Evolutionary conservation across 2,888 invertebrate genomes (phyloP).

Genomic region (Smittia aterrima): DNA sequence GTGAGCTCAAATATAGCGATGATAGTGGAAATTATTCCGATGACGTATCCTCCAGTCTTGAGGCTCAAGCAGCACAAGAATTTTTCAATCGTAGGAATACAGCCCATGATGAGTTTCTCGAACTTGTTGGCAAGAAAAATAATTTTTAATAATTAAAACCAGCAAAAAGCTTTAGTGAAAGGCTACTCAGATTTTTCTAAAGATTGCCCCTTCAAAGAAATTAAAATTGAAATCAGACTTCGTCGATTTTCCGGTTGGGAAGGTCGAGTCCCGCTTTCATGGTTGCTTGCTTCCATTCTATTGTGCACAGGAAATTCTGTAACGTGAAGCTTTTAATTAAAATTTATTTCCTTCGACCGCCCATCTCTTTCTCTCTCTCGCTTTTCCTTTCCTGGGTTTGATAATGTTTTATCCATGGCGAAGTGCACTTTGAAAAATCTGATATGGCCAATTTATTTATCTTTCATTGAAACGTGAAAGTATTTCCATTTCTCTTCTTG

Average conservation of each 20-base stretch:
- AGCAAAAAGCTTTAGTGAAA: too few relatives aligned
- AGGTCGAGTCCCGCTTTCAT: neutral
- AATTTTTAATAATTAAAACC: too few relatives aligned
- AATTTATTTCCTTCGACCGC: neutral
- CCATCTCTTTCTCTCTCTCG: too few relatives aligned
- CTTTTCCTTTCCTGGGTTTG: neutral
- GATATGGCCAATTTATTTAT: neutral
- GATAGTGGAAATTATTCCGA: too few relatives aligned
- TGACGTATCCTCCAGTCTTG: too few relatives aligned
- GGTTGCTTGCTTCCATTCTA: neutral
- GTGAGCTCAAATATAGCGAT: too few relatives aligned
- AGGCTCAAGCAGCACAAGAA: too few relatives aligned
- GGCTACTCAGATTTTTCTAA: too few relatives aligned
- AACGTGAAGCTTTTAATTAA: slow-evolving; percentile 3
- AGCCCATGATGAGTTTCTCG: too few relatives aligned
- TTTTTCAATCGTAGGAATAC: too few relatives aligned
- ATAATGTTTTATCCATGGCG: neutral
- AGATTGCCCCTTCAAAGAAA: too few relatives aligned
- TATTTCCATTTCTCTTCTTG: neutral
- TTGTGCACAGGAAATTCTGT: neutral
- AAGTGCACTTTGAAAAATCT: neutral
- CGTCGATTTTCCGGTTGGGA: neutral
- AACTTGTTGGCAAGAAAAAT: too few relatives aligned
- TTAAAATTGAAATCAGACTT: neutral
- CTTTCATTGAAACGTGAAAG: neutral